phyloP scores from a whole-genome alignment of 2,113 vertebrate genomes.

The Otis tarda region DNA sequence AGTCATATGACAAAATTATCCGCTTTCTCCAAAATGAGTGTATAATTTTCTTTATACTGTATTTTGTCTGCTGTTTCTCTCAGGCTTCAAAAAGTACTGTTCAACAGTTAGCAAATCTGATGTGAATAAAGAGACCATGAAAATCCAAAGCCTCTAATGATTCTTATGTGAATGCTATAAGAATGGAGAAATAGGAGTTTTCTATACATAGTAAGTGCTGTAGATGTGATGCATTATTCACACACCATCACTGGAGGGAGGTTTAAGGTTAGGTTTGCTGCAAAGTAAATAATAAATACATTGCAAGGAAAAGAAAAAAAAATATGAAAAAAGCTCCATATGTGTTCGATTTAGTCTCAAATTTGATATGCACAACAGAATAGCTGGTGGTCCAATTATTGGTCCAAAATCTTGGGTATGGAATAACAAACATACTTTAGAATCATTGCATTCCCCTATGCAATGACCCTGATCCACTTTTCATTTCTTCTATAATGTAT shows the following conservation, averaged over 20 bases:
- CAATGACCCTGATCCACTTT: conserved; percentile 64
- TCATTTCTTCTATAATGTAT: conserved; percentile 70
- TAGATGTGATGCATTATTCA: not conserved
- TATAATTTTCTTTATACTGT: not conserved
- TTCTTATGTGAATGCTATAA: not conserved
- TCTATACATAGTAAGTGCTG: not conserved
- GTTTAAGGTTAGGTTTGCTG: not conserved
- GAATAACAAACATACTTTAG: conserved; percentile 68
- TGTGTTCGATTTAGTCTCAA: not conserved
- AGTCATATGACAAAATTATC: not conserved
- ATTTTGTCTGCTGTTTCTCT: not conserved
- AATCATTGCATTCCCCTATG: conserved; percentile 64
- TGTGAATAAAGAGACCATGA: not conserved
- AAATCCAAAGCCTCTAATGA: not conserved
- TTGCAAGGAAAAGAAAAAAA: not conserved
- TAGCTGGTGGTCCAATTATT: not conserved
- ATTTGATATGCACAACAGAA: not conserved
- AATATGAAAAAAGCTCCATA: not conserved
- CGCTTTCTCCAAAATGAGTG: not conserved
- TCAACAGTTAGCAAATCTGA: not conserved
- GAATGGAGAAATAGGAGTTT: not conserved
- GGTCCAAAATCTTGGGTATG: conserved; percentile 5
- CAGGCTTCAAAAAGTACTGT: not conserved
- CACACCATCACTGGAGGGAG: not conserved
- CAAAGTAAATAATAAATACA: not conserved